Percentiles rank a stretch among this genome's conserved stretches.
phyloP scores from a whole-genome alignment of 53 echinoderm and acorn worm genomes.

The Apostichopus leukothele region DNA sequence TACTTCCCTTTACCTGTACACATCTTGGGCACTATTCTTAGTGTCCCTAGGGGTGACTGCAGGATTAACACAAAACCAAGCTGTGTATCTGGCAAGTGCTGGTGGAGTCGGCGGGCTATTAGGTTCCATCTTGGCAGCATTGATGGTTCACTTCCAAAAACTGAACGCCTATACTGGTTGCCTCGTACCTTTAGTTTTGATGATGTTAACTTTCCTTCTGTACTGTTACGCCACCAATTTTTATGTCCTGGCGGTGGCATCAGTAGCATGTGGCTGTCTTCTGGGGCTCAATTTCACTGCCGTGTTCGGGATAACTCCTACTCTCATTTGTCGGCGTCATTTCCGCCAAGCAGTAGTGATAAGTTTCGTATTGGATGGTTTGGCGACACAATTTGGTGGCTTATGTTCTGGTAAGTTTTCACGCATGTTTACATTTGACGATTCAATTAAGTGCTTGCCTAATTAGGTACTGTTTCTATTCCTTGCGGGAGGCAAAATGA shows the following conservation, averaged over 20 bases:
- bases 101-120: neutral
- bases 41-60: constrained; percentile 8
- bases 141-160: neutral
- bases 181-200: neutral
- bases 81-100: neutral
- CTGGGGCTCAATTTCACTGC: neutral
- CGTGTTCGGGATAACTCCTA: neutral
- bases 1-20: neutral
- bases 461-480: too few relatives aligned
- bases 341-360: neutral
- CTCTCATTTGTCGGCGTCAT: neutral
- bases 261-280: neutral
- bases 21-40: constrained; percentile 15
- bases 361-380: constrained; percentile 5
- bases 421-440: neutral
- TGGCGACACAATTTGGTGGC: constrained; percentile 9
- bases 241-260: neutral
- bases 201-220: neutral
- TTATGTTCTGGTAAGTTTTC: neutral
- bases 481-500: too few relatives aligned
- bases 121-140: neutral
- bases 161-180: neutral
- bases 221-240: neutral
- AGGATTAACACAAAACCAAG: neutral
- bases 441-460: too few relatives aligned